Percentiles rank a stretch among this genome's conserved stretches.
phyloP scores from a whole-genome alignment of 2,113 vertebrate species.

The Natator depressus region DNA sequence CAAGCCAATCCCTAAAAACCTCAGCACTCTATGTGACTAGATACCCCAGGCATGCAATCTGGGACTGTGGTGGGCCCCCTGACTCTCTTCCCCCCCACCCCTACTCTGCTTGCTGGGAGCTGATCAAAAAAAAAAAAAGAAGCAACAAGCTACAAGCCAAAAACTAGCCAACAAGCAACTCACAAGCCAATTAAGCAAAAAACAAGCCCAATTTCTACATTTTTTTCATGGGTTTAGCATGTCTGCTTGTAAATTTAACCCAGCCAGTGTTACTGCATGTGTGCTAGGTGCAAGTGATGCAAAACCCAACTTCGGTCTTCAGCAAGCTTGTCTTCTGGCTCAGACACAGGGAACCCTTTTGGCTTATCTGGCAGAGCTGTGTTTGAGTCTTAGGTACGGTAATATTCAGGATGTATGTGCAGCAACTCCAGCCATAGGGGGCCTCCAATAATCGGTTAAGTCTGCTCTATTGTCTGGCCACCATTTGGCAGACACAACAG shows the following conservation, averaged over 20 bases:
- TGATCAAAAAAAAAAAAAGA: too few species aligned
- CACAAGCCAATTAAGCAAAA: too few species aligned
- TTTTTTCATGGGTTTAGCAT: too few species aligned
- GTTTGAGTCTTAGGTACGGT: neutral
- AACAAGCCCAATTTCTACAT: too few species aligned
- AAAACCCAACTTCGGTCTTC: neutral
- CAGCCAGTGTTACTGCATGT: neutral
- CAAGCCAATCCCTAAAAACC: too few species aligned
- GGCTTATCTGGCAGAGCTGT: neutral
- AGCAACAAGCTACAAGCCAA: too few species aligned
- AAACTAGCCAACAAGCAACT: too few species aligned
- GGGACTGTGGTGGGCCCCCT: too few species aligned
- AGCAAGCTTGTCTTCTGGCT: neutral
- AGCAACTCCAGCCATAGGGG: fast-evolving
- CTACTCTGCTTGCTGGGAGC: too few species aligned
- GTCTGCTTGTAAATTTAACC: neutral
- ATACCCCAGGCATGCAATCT: too few species aligned
- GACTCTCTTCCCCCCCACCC: too few species aligned
- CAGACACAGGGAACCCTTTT: neutral
- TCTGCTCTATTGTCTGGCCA: neutral
- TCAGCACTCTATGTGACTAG: too few species aligned
- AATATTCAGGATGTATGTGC: neutral
- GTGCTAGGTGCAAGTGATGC: neutral
- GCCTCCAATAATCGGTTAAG: neutral
- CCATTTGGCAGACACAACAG: constrained; percentile 6